Evolutionary conservation across 1,140 invertebrate species (phyloP).

Genomic region (Drosophila sucinea): DNA sequence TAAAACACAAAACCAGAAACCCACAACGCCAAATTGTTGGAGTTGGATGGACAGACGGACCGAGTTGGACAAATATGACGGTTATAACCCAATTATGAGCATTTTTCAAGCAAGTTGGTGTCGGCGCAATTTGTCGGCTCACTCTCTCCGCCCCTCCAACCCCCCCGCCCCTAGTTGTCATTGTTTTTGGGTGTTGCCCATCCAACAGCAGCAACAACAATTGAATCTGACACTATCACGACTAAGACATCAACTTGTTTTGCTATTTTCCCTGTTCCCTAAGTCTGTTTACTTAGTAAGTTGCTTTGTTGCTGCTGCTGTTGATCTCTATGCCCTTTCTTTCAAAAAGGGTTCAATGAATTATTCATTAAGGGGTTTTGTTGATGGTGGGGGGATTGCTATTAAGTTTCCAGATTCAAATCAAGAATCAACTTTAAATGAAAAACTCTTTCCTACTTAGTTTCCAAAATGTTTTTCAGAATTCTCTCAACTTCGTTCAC

Average conservation of each 20-base stretch:
- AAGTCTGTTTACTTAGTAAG: conserved; percentile 44
- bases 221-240: conserved; percentile 53
- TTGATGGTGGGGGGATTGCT: neutral
- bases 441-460: too few species aligned
- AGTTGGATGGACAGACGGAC: conserved; percentile 31
- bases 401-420: neutral
- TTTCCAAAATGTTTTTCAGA: too few species aligned
- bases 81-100: conserved; percentile 75
- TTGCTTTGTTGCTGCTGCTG: conserved; percentile 19
- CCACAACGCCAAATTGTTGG: conserved; percentile 4
- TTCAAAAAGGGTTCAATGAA: conserved; percentile 17
- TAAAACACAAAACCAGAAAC: conserved; percentile 21
- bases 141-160: neutral
- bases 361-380: conserved; percentile 21
- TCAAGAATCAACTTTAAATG: too few species aligned
- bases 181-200: neutral
- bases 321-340: conserved; percentile 28
- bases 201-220: conserved; percentile 25
- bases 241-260: conserved; percentile 56
- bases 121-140: conserved; percentile 60
- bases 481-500: too few species aligned
- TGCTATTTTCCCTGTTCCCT: conserved; percentile 4
- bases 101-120: conserved; percentile 71
- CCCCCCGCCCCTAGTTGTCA: neutral
- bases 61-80: conserved; percentile 52